phyloP scores from a whole-genome alignment of 2,888 invertebrate species.

The Melinopterus prodromus region DNA sequence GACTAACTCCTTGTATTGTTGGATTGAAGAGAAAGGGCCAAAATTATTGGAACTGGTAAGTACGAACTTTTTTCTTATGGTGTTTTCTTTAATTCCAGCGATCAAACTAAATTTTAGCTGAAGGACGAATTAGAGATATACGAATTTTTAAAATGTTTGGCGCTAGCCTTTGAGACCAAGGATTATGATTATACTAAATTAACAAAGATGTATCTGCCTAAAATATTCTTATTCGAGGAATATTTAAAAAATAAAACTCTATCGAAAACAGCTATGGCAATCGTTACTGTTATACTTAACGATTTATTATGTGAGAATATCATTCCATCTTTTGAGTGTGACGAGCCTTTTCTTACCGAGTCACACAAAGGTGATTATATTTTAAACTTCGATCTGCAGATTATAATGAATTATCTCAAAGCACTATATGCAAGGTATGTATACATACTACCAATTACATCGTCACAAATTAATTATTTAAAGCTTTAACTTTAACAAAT shows the following conservation, averaged over 20 bases:
- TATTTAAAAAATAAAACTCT: conserved; percentile 14
- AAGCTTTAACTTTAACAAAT: too few relatives aligned
- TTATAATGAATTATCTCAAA: neutral
- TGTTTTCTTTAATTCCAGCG: neutral
- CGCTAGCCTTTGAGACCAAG: conserved; percentile 19
- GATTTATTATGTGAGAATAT: conserved; percentile 17
- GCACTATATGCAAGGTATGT: conserved; percentile 15
- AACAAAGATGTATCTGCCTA: neutral
- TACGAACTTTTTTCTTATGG: neutral
- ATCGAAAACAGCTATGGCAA: neutral
- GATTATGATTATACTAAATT: conserved; percentile 19
- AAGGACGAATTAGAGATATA: neutral
- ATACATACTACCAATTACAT: neutral
- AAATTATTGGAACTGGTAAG: conserved; percentile 20
- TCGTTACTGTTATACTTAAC: conserved; percentile 24
- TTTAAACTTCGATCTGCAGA: neutral
- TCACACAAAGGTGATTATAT: neutral
- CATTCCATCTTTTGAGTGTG: conserved; percentile 7
- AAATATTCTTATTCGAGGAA: conserved; percentile 19
- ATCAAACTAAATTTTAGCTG: conserved; percentile 17
- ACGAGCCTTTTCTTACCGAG: neutral
- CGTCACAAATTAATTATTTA: too few relatives aligned
- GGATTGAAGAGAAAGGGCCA: conserved; percentile 25
- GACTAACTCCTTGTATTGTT: neutral
- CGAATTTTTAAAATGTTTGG: conserved; percentile 25